Percentiles rank a stretch among this genome's conserved stretches.
Conservation (phyloP, 2,888 invertebrate genomes). For the Diarsia rubi region DNA sequence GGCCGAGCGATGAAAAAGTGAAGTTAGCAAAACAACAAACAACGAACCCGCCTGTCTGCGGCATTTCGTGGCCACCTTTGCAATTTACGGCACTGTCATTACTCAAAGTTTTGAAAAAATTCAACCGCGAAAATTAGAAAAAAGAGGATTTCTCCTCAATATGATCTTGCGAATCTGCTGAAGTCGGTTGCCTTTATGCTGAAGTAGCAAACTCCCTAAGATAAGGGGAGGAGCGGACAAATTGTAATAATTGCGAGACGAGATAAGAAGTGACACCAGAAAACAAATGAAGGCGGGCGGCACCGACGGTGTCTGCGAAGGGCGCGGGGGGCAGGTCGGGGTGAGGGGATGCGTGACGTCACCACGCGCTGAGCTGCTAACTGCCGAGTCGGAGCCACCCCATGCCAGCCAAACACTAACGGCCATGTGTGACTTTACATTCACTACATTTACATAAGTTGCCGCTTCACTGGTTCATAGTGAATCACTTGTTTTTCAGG, state of each 20-base stretch:
- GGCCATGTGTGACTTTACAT: slow-evolving; percentile 69
- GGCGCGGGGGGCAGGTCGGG: slow-evolving; percentile 68
- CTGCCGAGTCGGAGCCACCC: slow-evolving; percentile 67
- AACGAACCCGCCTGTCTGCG: slow-evolving; percentile 78
- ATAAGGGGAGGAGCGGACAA: slow-evolving; percentile 91
- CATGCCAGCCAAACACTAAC: slow-evolving; percentile 72
- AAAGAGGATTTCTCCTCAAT: slow-evolving; percentile 82
- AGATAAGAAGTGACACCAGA: slow-evolving; percentile 91
- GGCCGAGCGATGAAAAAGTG: slow-evolving; percentile 82
- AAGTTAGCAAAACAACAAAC: slow-evolving; percentile 85
- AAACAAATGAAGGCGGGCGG: slow-evolving; percentile 90
- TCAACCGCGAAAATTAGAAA: slow-evolving; percentile 81
- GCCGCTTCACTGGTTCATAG: slow-evolving; percentile 60
- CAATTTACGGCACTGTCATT: slow-evolving; percentile 86
- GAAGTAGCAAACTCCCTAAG: slow-evolving; percentile 88
- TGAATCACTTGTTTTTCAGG: slow-evolving; percentile 53
- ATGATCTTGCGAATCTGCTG: slow-evolving; percentile 89
- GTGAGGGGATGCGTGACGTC: slow-evolving; percentile 81
- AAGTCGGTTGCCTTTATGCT: slow-evolving; percentile 88
- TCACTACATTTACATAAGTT: slow-evolving; percentile 64
- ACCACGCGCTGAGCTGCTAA: slow-evolving; percentile 74
- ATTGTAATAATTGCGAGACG: slow-evolving; percentile 91
- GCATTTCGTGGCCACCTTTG: slow-evolving; percentile 83
- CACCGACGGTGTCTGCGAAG: slow-evolving; percentile 68
- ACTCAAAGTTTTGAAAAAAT: slow-evolving; percentile 86